These are phyloP conservation scores for Synanceia verrucosa DNA, from an alignment of 2,797 vertebrate genomes.

Conservation along the genomic window DNA sequence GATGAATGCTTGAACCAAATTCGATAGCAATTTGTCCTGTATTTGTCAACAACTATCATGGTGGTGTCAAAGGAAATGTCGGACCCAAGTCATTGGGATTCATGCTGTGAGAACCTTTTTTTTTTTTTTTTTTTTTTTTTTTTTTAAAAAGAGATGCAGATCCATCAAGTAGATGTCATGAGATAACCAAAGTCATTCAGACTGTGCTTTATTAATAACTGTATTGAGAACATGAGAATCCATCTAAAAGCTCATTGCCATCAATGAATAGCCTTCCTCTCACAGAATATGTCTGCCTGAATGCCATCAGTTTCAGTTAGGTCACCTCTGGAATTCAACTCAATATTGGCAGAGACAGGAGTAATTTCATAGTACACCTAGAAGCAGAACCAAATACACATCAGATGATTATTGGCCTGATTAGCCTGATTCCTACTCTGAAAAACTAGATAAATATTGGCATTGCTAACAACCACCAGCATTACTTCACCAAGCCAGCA, in stretches of 20 bases:
- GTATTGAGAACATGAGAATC: too few relatives aligned
- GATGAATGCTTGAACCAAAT: neutral
- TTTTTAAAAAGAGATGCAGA: neutral
- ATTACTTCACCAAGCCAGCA: constrained; percentile 5
- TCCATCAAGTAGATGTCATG: neutral
- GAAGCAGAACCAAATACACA: neutral
- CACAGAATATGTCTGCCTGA: neutral
- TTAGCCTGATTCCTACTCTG: neutral
- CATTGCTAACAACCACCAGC: neutral
- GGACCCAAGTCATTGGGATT: neutral
- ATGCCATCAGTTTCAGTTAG: neutral
- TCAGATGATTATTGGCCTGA: neutral
- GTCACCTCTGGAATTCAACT: neutral
- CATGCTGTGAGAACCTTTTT: neutral
- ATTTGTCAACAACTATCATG: neutral
- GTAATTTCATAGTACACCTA: neutral
- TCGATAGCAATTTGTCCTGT: neutral
- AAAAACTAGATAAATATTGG: neutral
- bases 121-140: neutral
- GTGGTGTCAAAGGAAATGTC: neutral
- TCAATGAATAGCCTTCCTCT: neutral
- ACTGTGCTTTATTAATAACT: too few relatives aligned
- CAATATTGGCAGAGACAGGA: neutral
- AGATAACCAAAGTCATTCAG: neutral
- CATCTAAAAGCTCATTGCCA: neutral